Base-by-base conservation (phyloP, 2,888 invertebrate species). In the Agrochola circellaris region DNA sequence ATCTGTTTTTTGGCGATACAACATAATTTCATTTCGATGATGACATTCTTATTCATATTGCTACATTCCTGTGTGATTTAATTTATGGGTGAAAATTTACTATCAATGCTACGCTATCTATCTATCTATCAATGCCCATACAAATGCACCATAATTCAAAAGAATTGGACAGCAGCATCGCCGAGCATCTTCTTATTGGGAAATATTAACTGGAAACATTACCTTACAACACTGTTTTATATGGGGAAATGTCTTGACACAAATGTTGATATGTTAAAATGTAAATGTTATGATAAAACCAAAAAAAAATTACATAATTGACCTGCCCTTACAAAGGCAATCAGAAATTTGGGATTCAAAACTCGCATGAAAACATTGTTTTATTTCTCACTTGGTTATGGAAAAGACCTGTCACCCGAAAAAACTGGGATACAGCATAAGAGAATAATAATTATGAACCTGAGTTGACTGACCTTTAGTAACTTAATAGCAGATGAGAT, bases 231-330 rank as follows among this genome's bases (percentile, higher is more conserved):
- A 82, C 61, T 54, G 30, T 66, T 34, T 34, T 34, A 64, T 74
- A 80, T 82, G 77, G 73, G 42, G 81, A 84, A 82, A 79, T 76
- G 75, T 77, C 74, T 77, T 79, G 81, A 79, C 81, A 82, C 78
- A 83, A 83, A 83, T 70, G 66, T 69, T 51, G 51, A 73, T 34
- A 34, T 3, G 4, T 34, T 34, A 34, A n/a, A n/a, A 34, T 34
- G 34, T 34, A 34, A 34, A 34, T 34, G 34, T 34, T 34, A 34
- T 34, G 54, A 76, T 60, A 74, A 82, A 82, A 79, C 75, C 79
- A 82, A 84, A 83, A 77, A 64, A n/a, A 60, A n/a, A 71, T 75
- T 79, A 73, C 75, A 67, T 74, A 76, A 85, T 54, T 73, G 62
- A 17, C 75, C 72, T 70, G 70, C 61, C 73, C 83, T 77, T 83